Percentiles rank a stretch among this genome's conserved stretches.
Evolutionary conservation across 2,888 invertebrate species (phyloP).

Genomic region (Lasioglossum oenotherae): DNA sequence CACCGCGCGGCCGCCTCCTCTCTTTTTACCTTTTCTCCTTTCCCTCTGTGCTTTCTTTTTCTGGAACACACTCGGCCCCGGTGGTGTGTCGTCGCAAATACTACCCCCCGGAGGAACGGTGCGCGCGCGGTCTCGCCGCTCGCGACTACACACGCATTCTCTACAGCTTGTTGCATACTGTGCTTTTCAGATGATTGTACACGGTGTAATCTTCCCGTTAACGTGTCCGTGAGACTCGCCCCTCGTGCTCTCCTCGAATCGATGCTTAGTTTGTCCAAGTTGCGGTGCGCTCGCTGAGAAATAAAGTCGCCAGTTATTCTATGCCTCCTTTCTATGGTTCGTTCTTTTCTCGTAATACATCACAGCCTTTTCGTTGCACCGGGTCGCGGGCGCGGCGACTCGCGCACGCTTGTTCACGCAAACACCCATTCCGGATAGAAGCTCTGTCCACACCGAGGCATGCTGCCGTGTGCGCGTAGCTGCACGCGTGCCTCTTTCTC

Average conservation of each 20-base stretch:
- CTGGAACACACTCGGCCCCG: background rate
- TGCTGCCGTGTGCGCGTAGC: background rate
- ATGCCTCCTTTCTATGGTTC: conserved; percentile 1
- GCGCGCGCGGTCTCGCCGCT: background rate
- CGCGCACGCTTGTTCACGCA: background rate
- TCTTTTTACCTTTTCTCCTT: background rate
- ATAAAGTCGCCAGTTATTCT: background rate
- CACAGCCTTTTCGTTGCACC: background rate
- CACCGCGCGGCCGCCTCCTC: background rate
- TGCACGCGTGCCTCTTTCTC: background rate
- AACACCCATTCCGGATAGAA: background rate
- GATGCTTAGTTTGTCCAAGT: conserved; percentile 6
- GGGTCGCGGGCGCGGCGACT: background rate
- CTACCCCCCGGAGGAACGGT: background rate
- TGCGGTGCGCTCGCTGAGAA: background rate
- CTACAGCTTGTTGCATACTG: conserved; percentile 2
- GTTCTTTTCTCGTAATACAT: background rate
- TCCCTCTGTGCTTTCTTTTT: conserved; percentile 3
- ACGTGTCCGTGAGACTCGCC: background rate
- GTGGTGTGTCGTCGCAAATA: background rate
- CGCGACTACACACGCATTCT: background rate
- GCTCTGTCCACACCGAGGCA: background rate
- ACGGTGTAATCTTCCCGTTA: background rate
- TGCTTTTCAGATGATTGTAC: background rate
- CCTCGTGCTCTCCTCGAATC: background rate